Percentiles rank a stretch among this genome's conserved stretches.
These are phyloP conservation scores for Cinara cedri DNA, from an alignment of 2,888 invertebrate species.

Conservation along the genomic window DNA sequence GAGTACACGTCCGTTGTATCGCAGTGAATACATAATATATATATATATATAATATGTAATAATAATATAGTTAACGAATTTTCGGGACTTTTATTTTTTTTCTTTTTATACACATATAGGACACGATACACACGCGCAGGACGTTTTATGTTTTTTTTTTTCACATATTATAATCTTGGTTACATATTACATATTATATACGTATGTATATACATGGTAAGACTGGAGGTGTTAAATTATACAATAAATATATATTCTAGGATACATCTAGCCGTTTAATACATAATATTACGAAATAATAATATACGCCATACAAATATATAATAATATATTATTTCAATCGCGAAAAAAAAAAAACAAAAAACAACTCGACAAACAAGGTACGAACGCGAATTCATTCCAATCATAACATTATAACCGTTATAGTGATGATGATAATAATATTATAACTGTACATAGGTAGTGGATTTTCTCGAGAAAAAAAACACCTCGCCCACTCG, in stretches of 20 bases:
- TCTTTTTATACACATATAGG: not conserved
- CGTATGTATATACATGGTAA: constrained; percentile 21
- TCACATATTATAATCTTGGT: too few relatives aligned
- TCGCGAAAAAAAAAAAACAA: constrained; percentile 3
- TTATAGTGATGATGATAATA: too few relatives aligned
- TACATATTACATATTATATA: constrained; percentile 23
- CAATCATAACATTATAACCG: too few relatives aligned
- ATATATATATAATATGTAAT: too few relatives aligned
- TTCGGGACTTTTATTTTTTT: not conserved
- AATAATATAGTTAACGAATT: constrained; percentile 23
- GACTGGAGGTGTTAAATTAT: constrained; percentile 16
- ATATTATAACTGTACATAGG: not conserved
- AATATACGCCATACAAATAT: not conserved
- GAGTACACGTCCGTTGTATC: not conserved
- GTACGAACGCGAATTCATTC: too few relatives aligned
- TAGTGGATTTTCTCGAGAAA: not conserved
- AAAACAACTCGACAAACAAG: constrained; percentile 4
- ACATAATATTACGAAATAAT: too few relatives aligned
- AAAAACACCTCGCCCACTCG: constrained; percentile 8
- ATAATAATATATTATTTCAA: not conserved
- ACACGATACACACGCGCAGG: constrained; percentile 32
- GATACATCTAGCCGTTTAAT: constrained; percentile 45
- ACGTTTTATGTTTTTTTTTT: not conserved
- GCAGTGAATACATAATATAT: not conserved
- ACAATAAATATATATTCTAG: not conserved